Base-by-base conservation (phyloP, 2,797 vertebrate genomes). In the Pangasius larnaudii region DNA sequence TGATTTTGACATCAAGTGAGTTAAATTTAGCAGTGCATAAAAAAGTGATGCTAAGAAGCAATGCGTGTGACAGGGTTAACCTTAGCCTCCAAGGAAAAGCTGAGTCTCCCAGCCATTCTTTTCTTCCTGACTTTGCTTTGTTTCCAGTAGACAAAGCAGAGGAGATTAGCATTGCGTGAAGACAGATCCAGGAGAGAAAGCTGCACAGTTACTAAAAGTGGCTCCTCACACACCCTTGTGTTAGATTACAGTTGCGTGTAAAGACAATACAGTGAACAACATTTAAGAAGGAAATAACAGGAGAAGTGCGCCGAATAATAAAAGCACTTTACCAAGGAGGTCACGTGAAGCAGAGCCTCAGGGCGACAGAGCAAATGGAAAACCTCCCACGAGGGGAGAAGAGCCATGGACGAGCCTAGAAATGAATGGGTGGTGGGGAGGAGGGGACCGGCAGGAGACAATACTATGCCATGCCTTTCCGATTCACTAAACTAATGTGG, bases 91-190 rank as follows among this genome's bases (percentile, higher is more conserved):
- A 93, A 93, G 89, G 94, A 91, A 89, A 93, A 93, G 79, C 77
- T 77, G 74, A 75, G 46, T 84, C 87, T 89, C 53, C 53, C 33
- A 84, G 86, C 65, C 42, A 56, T 42, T 85, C 30, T 84, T 94
- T 91, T 69, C 74, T 84, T 94, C 93, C 91, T 92, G 93, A 93
- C 93, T 95, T 94, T 92, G 90, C 90, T 93, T 93, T 91, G 91
- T 90, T 91, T 92, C 89, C 85, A 92, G 63, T 88, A 93, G 94
- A 95, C 94, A 96, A 95, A 94, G 93, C 94, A 93, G 93, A 91
- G 92, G 91, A 94, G 94, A 95, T 95, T 94, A 94, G 91, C 89
- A 91, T 63, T 90, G 86, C 88, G 92, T 93, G 94, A 94, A 95
- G 94, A 94, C 93, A 95, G 58, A 51, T 85, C 53, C 75, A 42